Conservation (phyloP, 2,888 invertebrate genomes). For the Ennomos fuscantarius region DNA sequence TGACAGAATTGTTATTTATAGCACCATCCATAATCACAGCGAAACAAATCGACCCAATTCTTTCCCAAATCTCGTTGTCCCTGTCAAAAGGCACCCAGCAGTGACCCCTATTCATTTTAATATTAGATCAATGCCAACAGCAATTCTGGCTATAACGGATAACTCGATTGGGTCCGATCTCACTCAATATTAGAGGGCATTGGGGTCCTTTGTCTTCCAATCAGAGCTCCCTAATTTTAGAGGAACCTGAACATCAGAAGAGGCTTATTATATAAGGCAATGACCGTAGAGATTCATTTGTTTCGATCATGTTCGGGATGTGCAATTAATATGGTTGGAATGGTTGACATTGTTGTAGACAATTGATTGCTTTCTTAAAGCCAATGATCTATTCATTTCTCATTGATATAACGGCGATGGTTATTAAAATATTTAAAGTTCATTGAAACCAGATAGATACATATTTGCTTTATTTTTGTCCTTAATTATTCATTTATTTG, state of each 20-base stretch:
- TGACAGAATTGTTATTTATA: conserved; percentile 14
- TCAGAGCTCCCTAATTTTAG: conserved; percentile 31
- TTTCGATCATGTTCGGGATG: background rate
- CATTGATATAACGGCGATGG: no score
- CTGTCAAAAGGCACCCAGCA: conserved; percentile 30
- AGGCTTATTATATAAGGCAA: background rate
- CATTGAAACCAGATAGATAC: no score
- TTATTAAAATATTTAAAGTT: no score
- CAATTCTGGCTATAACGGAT: conserved; percentile 35
- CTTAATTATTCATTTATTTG: no score
- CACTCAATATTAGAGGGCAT: conserved; percentile 35
- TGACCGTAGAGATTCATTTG: background rate
- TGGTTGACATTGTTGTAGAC: no score
- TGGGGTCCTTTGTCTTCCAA: conserved; percentile 37
- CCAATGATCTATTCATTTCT: no score
- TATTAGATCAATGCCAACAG: conserved; percentile 41
- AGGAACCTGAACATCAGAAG: conserved; percentile 11
- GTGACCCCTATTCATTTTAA: conserved; percentile 41
- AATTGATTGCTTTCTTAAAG: no score
- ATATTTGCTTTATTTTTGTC: no score
- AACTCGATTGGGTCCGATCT: conserved; percentile 38
- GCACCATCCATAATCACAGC: conserved; percentile 15
- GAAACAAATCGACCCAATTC: conserved; percentile 22
- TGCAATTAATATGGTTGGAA: background rate
- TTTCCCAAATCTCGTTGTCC: conserved; percentile 25